phyloP scores from a whole-genome alignment of 1,140 invertebrate genomes.

The Scaptomyza graminum region DNA sequence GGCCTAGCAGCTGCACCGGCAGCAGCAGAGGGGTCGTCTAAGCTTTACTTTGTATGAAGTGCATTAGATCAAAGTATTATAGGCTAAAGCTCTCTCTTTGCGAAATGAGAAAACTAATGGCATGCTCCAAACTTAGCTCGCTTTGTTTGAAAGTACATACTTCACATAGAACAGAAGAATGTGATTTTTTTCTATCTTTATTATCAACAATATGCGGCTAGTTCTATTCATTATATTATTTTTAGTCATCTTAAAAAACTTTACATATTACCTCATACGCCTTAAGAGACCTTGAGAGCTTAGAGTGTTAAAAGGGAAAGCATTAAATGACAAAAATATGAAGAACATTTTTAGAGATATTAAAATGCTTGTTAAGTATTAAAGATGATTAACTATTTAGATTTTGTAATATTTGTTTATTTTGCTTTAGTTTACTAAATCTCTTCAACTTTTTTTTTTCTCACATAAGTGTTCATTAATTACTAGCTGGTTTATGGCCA shows the following conservation, averaged over 20 bases:
- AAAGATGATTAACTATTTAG: no score
- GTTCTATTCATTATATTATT: no score
- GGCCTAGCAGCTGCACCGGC: neutral
- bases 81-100: neutral
- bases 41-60: conserved; percentile 28
- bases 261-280: neutral
- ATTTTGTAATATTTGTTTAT: no score
- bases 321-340: neutral
- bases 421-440: no score
- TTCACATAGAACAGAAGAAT: no score
- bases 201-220: neutral
- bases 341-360: neutral
- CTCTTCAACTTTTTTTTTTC: no score
- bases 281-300: neutral
- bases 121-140: neutral
- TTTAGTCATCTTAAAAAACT: neutral
- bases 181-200: neutral
- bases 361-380: neutral
- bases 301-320: neutral
- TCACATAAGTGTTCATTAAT: neutral
- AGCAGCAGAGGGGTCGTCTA: conserved; percentile 5
- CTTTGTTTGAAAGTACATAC: neutral
- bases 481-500: neutral
- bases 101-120: neutral
- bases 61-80: conserved; percentile 33